Conservation (phyloP, 1,140 invertebrate genomes). For the Neodiprion pinetum region DNA sequence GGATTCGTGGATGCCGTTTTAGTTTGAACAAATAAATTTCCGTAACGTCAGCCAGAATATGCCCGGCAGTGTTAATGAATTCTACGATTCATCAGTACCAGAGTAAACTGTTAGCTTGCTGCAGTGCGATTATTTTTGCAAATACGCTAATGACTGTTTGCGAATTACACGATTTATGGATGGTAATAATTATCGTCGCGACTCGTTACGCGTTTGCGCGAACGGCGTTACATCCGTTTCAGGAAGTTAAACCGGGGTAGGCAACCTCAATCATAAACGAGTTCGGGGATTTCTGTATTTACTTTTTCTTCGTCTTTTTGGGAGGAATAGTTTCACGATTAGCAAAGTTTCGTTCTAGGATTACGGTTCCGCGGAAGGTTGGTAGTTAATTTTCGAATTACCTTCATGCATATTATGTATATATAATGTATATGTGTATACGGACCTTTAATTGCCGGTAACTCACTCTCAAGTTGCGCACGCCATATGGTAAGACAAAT, state of each 20-base stretch:
- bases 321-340: neutral
- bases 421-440: neutral
- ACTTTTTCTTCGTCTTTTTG: neutral
- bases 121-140: neutral
- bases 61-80: neutral
- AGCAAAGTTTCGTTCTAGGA: neutral
- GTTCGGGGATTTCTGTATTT: neutral
- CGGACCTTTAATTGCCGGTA: constrained; percentile 5
- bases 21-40: neutral
- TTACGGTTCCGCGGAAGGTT: neutral
- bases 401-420: neutral
- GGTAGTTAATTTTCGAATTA: neutral
- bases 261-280: neutral
- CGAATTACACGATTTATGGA: neutral
- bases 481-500: constrained; percentile 1
- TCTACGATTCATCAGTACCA: neutral
- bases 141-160: neutral
- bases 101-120: neutral
- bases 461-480: constrained; percentile 2
- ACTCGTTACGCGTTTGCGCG: neutral
- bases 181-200: neutral
- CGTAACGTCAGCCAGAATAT: neutral
- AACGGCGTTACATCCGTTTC: neutral
- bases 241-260: neutral
- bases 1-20: neutral